phyloP scores from a whole-genome alignment of 2,888 invertebrate species.

The Tetragonisca angustula region DNA sequence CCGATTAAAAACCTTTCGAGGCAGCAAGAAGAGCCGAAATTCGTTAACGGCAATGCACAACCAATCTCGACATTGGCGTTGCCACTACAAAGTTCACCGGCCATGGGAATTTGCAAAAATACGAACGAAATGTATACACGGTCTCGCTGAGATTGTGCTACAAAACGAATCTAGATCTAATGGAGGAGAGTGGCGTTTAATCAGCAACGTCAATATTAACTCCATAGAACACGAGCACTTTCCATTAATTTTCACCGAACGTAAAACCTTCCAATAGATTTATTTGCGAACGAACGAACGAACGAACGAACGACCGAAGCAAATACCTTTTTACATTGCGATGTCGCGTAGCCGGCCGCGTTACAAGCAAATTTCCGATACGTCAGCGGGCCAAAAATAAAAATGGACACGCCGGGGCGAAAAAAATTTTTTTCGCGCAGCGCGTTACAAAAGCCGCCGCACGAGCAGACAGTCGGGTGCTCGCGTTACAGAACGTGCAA shows the following conservation, averaged over 20 bases:
- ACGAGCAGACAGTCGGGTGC: slow-evolving; percentile 30
- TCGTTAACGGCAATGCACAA: no score
- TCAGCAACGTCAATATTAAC: background rate
- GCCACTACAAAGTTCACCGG: background rate
- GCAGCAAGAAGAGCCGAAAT: no score
- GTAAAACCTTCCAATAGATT: slow-evolving; percentile 27
- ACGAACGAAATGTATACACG: background rate
- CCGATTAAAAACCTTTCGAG: no score
- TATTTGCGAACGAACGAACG: slow-evolving; percentile 20
- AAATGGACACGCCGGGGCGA: slow-evolving; percentile 28
- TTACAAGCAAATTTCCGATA: slow-evolving; percentile 39
- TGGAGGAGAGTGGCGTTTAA: background rate
- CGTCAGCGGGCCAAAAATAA: slow-evolving; percentile 30
- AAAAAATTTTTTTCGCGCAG: slow-evolving; percentile 47
- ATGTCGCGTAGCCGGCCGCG: slow-evolving; percentile 13
- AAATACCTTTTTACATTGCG: slow-evolving; percentile 33
- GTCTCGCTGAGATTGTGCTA: background rate
- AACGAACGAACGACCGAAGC: slow-evolving; percentile 20
- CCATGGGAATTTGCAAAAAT: background rate
- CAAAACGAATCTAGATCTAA: background rate
- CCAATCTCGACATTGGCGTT: background rate
- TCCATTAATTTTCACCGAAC: slow-evolving; percentile 19
- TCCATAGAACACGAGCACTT: background rate
- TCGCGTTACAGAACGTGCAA: slow-evolving; percentile 64
- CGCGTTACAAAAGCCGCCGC: slow-evolving; percentile 50